Conservation (phyloP, 2,797 vertebrate species). For the Podargus strigoides region DNA sequence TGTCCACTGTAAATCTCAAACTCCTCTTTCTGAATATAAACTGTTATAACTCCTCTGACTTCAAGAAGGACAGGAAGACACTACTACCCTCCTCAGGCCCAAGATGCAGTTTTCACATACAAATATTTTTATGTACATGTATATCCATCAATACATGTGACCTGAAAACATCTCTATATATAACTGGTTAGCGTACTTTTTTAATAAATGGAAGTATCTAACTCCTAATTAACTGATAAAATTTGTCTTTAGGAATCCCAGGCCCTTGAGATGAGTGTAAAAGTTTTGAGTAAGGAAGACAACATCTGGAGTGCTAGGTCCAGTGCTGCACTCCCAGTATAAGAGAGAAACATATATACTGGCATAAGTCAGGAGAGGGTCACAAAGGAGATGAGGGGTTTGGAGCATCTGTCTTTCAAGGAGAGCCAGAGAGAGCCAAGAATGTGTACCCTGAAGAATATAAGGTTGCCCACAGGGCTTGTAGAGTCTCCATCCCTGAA, state of each 20-base stretch:
- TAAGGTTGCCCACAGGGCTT: accelerated
- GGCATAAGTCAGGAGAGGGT: not conserved
- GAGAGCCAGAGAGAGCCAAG: not conserved
- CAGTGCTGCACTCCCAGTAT: not conserved
- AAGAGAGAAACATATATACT: not conserved
- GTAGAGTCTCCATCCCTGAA: not conserved
- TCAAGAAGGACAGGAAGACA: not conserved
- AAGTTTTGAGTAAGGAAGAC: not conserved
- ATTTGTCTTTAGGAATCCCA: not conserved
- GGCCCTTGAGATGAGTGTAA: not conserved
- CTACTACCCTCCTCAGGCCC: not conserved
- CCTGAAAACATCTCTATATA: not conserved
- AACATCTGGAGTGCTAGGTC: not conserved
- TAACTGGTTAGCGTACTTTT: not conserved
- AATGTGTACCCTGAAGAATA: not conserved
- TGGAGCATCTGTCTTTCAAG: not conserved
- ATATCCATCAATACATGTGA: not conserved
- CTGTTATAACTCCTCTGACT: not conserved
- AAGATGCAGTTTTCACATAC: not conserved
- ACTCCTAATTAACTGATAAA: not conserved
- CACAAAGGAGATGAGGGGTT: not conserved
- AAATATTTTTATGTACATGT: not conserved
- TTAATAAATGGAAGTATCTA: not conserved
- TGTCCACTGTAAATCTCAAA: not conserved
- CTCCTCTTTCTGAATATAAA: not conserved